Evolutionary conservation across 2,797 vertebrate genomes (phyloP).

Genomic region (Eutrigla gurnardus): DNA sequence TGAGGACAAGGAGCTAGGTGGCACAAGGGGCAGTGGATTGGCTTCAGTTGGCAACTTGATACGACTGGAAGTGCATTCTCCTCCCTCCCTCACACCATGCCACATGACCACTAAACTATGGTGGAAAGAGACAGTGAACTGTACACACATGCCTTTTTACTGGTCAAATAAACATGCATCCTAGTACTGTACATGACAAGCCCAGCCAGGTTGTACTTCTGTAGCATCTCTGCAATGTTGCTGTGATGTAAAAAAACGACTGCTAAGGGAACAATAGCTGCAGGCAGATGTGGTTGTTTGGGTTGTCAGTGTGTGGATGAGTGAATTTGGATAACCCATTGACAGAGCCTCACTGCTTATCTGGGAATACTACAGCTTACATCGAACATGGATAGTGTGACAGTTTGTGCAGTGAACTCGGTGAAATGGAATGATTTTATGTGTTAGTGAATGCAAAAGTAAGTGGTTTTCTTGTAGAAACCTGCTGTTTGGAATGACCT

Average conservation of each 20-base stretch:
- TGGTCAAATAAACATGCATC: constrained; percentile 63
- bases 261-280: constrained; percentile 50
- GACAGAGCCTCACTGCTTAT: constrained; percentile 38
- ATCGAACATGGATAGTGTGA: constrained; percentile 37
- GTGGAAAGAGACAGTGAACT: constrained; percentile 49
- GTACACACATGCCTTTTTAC: constrained; percentile 56
- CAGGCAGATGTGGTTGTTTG: constrained; percentile 61
- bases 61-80: constrained; percentile 43
- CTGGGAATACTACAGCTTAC: constrained; percentile 54
- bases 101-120: constrained; percentile 57
- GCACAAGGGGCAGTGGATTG: constrained; percentile 51
- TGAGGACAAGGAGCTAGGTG: constrained; percentile 33
- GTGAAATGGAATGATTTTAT: constrained; percentile 20
- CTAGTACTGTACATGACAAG: constrained; percentile 62
- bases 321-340: constrained; percentile 36
- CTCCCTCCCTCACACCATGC: constrained; percentile 53
- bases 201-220: constrained; percentile 56
- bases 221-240: constrained; percentile 52
- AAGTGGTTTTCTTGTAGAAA: constrained; percentile 45
- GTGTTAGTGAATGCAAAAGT: constrained; percentile 31
- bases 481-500: constrained; percentile 66
- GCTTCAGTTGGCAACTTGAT: constrained; percentile 61
- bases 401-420: constrained; percentile 53
- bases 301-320: constrained; percentile 51
- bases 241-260: constrained; percentile 27